Conservation (phyloP, 2,888 invertebrate genomes). For the Ormyrus nitidulus region DNA sequence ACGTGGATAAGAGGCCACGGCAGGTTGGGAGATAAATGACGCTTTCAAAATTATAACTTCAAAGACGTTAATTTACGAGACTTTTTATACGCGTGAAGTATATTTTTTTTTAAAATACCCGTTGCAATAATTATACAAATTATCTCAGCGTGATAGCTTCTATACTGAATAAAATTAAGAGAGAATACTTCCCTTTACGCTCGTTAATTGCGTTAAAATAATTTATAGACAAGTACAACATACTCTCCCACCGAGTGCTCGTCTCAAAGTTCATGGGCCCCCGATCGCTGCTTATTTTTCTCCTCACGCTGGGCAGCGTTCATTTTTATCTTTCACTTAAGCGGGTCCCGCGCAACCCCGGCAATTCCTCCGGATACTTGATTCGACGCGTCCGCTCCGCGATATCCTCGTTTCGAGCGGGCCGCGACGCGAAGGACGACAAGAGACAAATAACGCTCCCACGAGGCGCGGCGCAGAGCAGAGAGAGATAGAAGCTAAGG, state of each 20-base stretch:
- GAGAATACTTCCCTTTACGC: no score
- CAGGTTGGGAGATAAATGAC: conserved; percentile 19
- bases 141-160: no score
- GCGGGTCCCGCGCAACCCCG: background rate
- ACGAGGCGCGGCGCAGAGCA: conserved; percentile 55
- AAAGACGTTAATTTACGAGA: no score
- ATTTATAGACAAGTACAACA: no score
- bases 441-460: conserved; percentile 68
- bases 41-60: no score
- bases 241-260: no score
- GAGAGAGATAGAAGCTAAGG: conserved; percentile 38
- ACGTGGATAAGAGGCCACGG: conserved; percentile 6
- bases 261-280: background rate
- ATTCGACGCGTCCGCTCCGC: conserved; percentile 16
- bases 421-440: conserved; percentile 55
- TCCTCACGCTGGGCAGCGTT: conserved; percentile 7
- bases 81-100: no score
- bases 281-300: conserved; percentile 18
- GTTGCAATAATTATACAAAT: no score
- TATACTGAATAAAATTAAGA: no score
- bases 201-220: no score
- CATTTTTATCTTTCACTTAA: conserved; percentile 38
- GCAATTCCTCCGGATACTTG: conserved; percentile 12
- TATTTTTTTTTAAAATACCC: no score
- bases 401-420: background rate